Evolutionary conservation across 1,140 invertebrate genomes (phyloP), one percentile per base, ranked within the genome.

Genomic region (Scaptomyza graminum): DNA sequence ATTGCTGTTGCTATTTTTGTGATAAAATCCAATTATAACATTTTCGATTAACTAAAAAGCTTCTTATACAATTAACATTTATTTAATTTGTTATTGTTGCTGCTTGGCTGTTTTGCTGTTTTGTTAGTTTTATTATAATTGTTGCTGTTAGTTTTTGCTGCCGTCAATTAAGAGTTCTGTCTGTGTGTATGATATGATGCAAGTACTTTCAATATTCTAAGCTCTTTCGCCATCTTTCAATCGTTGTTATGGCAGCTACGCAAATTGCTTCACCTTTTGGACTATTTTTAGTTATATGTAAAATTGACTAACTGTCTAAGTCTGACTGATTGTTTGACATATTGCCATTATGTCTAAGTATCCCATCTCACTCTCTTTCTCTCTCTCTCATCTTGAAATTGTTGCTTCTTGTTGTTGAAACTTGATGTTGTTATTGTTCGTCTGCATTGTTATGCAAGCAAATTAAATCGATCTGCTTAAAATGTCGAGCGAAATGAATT

Each of bases 11-110:
- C 28, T 31, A 0, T 31, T 28, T 1, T 39, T 69, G 60, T 39
- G 61, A 61, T 67, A 71, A 79, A 88, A 87, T 88, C 75, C 83
- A 87, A 87, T 87, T 87, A 87, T 87, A 79, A 81, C 67, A 83
- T 83, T 79, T 79, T 79, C 67, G 76, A 87, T 88, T 79, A 87
- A 87, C 79, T 88, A 82, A 76, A 87, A 88, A 87, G 83, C 83
- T 88, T 76, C 83, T 87, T 79, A 88, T 79, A 88, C 88, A 88
- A 88, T 88, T 87, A 83, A 88, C 88, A 87, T 87, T 88, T 87
- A 88, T 87, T 88, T 88, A 87, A 88, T 87, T 87, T 88, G 72
- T 83, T 83, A 83, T 88, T 87, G 72, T 82, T 72, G 74, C 49
- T 72, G 74, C 49, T 72, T 47, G 22, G 12, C 6, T 57, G 13